Base-by-base conservation (phyloP, 2,113 vertebrate genomes). In the Sporophila hypoxantha region DNA sequence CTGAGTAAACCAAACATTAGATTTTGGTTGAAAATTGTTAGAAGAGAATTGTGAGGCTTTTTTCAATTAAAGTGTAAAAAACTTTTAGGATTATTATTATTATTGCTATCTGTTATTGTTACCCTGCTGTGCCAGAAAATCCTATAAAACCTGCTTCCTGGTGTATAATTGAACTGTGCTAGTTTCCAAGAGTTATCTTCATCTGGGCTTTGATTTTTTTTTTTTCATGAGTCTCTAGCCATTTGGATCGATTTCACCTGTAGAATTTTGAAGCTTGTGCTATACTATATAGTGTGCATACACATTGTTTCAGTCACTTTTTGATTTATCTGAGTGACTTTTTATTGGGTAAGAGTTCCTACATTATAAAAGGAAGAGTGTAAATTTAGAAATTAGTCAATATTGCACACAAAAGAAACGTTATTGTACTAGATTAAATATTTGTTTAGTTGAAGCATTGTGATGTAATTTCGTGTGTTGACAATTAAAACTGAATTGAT, bases 71-170 rank as follows among this genome's bases (percentile, higher is more conserved):
- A 52, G 14, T 47, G 5, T 36, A 32, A 41, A 74, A 70, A 30
- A 1, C 9, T 23, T 18, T 0, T 7, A 37, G 7, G 4, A 16
- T 44, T 41, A n/a, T 39, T 44, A 10, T 36, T 49, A 8, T 25
- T 49, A 8, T 29, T 64, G 17, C 21, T 17, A 1, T 57, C 25
- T 74, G 29, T 76, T 23, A 25, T 55, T 57, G 6, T 64, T 71
- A 30, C 8, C 3, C 2, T 78, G 12, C 15, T 2, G 5, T 76
- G 34, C 36, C 37, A 84, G 59, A 85, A 85, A 53, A 68, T 61
- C 61, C 41, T 73, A 0, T 52, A 56, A 75, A 81, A 50, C 8
- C 20, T 82, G 5, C 16, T 62, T 59, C 29, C 50, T 88, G 69
- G 20, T 18, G 3, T 26, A 37, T 32, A 61, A 57, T 20, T 66